These are phyloP conservation scores for Sturmia bella DNA, from an alignment of 2,888 invertebrate species.

Conservation along the genomic window DNA sequence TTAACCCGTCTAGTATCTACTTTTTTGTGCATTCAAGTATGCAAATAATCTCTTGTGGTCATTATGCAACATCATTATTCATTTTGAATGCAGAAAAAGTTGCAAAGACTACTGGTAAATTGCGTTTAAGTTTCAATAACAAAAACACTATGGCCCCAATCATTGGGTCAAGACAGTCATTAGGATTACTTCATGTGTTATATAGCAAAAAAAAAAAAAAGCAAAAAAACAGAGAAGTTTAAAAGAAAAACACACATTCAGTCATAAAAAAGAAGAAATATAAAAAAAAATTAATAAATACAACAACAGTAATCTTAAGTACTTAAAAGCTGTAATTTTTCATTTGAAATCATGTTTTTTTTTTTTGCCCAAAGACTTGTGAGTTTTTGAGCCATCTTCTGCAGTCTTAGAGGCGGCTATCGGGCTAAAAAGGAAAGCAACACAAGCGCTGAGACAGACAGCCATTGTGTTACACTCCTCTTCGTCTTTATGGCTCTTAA, in stretches of 20 bases:
- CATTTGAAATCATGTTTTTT: constrained; percentile 58
- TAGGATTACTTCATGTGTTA: constrained; percentile 65
- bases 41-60: constrained; percentile 54
- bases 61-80: constrained; percentile 57
- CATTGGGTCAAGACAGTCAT: constrained; percentile 66
- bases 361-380: constrained; percentile 34
- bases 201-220: constrained; percentile 8
- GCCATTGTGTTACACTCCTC: constrained; percentile 27
- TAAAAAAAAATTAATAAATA: constrained; percentile 29
- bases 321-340: constrained; percentile 69
- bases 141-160: constrained; percentile 61
- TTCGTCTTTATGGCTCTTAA: constrained; percentile 17
- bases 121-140: constrained; percentile 41
- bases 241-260: constrained; percentile 1
- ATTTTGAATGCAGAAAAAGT: constrained; percentile 9
- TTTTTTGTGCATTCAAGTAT: constrained; percentile 48
- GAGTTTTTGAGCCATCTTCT: constrained; percentile 40
- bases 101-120: constrained; percentile 36
- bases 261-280: constrained; percentile 20
- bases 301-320: constrained; percentile 66
- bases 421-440: constrained; percentile 34
- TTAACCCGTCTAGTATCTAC: constrained; percentile 55
- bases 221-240: background rate
- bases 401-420: constrained; percentile 51
- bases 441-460: constrained; percentile 33